Conservation (phyloP, 2,888 invertebrate genomes). For the Drosophila percnosoma region DNA sequence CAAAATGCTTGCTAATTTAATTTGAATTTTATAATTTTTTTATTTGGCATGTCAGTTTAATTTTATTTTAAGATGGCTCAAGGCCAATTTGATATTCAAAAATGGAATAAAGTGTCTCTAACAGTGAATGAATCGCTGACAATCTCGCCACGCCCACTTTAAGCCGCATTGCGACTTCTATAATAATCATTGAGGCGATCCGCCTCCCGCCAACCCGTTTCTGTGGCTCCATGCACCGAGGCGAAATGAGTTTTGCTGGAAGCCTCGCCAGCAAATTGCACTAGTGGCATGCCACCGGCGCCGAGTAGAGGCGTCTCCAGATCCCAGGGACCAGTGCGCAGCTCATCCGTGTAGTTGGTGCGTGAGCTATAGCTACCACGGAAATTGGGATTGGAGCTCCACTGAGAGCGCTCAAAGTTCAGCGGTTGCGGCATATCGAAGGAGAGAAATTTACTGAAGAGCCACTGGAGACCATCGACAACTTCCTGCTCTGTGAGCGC, state of each 20-base stretch:
- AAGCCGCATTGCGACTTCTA: too few species aligned
- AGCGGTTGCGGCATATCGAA: conserved; percentile 70
- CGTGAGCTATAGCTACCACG: conserved; percentile 89
- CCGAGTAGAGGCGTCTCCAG: conserved; percentile 86
- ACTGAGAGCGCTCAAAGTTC: conserved; percentile 86
- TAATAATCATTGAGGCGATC: conserved; percentile 86
- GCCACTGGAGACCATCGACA: conserved; percentile 63
- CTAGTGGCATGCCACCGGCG: conserved; percentile 84
- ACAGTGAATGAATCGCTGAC: background rate
- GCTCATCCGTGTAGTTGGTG: conserved; percentile 86
- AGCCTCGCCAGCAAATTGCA: conserved; percentile 90
- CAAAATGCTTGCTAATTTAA: background rate
- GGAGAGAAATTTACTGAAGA: conserved; percentile 75
- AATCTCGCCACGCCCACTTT: too few species aligned
- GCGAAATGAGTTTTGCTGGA: conserved; percentile 88
- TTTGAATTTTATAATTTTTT: background rate
- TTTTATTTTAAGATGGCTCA: background rate
- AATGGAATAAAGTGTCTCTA: background rate
- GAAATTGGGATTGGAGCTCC: conserved; percentile 87
- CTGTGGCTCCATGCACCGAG: conserved; percentile 90
- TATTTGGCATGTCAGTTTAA: background rate
- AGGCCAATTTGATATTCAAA: background rate
- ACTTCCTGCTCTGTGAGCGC: conserved; percentile 85
- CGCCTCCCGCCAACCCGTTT: conserved; percentile 91
- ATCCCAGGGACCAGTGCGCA: conserved; percentile 86